phyloP scores from a whole-genome alignment of 2,888 invertebrate genomes.

The Parelbella ahira region DNA sequence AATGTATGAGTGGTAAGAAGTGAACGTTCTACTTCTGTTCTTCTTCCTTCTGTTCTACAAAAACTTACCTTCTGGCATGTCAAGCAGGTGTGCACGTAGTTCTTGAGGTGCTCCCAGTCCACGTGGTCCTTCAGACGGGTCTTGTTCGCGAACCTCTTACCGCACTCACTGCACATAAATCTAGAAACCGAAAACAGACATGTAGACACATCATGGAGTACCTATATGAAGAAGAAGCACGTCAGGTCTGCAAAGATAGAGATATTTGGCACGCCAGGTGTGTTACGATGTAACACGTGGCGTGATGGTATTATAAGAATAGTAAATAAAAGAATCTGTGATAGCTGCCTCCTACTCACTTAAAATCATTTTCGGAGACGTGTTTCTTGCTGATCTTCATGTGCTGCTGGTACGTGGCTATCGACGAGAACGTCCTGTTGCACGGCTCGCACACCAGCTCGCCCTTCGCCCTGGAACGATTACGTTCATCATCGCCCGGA shows the following conservation, averaged over 20 bases:
- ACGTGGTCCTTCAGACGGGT: constrained; percentile 57
- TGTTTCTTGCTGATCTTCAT: constrained; percentile 65
- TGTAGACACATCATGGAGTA: too few relatives aligned
- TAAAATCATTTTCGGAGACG: constrained; percentile 59
- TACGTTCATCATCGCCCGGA: too few relatives aligned
- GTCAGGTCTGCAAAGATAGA: too few relatives aligned
- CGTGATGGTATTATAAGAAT: too few relatives aligned
- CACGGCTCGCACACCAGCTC: constrained; percentile 62
- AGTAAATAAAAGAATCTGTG: too few relatives aligned
- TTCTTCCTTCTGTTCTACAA: too few relatives aligned
- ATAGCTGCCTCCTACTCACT: too few relatives aligned
- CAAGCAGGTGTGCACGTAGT: constrained; percentile 50
- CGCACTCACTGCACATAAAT: constrained; percentile 64
- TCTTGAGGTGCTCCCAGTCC: constrained; percentile 67
- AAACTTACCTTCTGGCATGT: constrained; percentile 58
- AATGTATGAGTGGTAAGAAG: too few relatives aligned
- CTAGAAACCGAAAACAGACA: constrained; percentile 34
- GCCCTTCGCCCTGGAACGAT: constrained; percentile 67
- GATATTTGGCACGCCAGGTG: too few relatives aligned
- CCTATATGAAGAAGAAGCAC: too few relatives aligned
- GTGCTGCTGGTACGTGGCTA: constrained; percentile 67
- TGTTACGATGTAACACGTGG: too few relatives aligned
- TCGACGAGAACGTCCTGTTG: constrained; percentile 59
- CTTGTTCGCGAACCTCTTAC: constrained; percentile 57
- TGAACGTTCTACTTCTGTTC: too few relatives aligned